phyloP scores from a whole-genome alignment of 2,797 vertebrate genomes.

The Trachurus trachurus region DNA sequence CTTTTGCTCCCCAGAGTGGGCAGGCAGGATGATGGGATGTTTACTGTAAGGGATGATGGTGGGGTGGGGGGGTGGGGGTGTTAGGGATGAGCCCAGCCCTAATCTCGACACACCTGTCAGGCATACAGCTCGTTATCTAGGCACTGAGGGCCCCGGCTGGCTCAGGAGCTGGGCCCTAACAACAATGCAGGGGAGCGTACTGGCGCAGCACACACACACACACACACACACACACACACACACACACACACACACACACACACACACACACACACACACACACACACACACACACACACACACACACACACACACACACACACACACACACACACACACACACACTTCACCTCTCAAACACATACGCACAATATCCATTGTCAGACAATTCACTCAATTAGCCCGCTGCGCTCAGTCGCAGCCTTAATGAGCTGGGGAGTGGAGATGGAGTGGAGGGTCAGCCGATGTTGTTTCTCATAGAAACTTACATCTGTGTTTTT shows the following conservation, averaged over 20 bases:
- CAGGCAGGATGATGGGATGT: slow-evolving; percentile 91
- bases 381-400: slow-evolving; percentile 95
- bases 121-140: slow-evolving; percentile 90
- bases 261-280: slow-evolving; percentile 73
- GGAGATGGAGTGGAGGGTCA: slow-evolving; percentile 36
- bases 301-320: slow-evolving; percentile 7
- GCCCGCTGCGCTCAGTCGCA: slow-evolving; percentile 76
- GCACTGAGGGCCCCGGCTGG: slow-evolving; percentile 90
- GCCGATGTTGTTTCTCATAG: slow-evolving; percentile 43
- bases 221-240: slow-evolving; percentile 71
- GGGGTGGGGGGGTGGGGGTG: slow-evolving; percentile 63
- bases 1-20: slow-evolving; percentile 87
- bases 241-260: slow-evolving; percentile 77
- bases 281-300: slow-evolving; percentile 74
- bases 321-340: slow-evolving; percentile 54
- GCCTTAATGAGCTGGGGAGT: slow-evolving; percentile 63
- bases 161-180: slow-evolving; percentile 89
- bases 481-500: slow-evolving; percentile 22
- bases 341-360: slow-evolving; percentile 51
- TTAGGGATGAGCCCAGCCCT: slow-evolving; percentile 75
- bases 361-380: slow-evolving; percentile 84
- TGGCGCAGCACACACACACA: slow-evolving; percentile 21
- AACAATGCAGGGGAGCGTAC: slow-evolving; percentile 85
- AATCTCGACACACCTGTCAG: slow-evolving; percentile 94
- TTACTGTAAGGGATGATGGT: slow-evolving; percentile 87